phyloP scores from a whole-genome alignment of 2,797 vertebrate genomes.

The Rallus crepitans region DNA sequence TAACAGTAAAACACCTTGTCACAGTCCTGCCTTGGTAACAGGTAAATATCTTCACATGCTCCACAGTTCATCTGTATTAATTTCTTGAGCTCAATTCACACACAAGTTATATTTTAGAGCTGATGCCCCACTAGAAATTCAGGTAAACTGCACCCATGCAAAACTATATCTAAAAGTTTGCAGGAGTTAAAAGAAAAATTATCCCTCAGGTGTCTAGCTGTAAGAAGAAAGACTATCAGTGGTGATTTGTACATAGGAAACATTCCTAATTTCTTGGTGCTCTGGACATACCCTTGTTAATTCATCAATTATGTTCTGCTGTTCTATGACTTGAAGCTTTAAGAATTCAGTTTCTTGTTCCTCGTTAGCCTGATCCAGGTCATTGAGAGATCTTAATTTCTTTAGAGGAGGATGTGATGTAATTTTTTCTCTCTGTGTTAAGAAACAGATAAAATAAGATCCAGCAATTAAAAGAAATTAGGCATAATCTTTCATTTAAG shows the following conservation, averaged over 20 bases:
- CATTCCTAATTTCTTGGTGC: background rate
- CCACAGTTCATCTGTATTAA: background rate
- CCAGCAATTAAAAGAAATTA: background rate
- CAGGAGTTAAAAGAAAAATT: background rate
- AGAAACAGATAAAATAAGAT: constrained; percentile 12
- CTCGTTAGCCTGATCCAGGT: constrained; percentile 96
- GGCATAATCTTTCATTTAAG: background rate
- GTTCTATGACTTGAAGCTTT: constrained; percentile 97
- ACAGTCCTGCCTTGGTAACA: background rate
- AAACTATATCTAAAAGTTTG: background rate
- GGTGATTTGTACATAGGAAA: background rate
- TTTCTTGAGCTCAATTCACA: background rate
- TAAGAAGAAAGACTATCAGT: background rate
- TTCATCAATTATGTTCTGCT: constrained; percentile 98
- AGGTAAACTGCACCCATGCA: background rate
- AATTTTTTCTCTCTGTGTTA: constrained; percentile 92
- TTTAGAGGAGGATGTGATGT: constrained; percentile 93
- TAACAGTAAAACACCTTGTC: background rate
- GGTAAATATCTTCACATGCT: background rate
- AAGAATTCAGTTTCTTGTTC: constrained; percentile 98
- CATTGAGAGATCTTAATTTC: constrained; percentile 96
- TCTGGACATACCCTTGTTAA: constrained; percentile 89
- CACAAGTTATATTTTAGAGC: background rate
- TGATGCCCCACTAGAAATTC: background rate
- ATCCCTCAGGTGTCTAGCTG: background rate